A percentile compares a stretch with the other conserved stretches of the same genome.
Evolutionary conservation across 1,140 invertebrate species (phyloP).

Genomic region (Drosophila yakuba): DNA sequence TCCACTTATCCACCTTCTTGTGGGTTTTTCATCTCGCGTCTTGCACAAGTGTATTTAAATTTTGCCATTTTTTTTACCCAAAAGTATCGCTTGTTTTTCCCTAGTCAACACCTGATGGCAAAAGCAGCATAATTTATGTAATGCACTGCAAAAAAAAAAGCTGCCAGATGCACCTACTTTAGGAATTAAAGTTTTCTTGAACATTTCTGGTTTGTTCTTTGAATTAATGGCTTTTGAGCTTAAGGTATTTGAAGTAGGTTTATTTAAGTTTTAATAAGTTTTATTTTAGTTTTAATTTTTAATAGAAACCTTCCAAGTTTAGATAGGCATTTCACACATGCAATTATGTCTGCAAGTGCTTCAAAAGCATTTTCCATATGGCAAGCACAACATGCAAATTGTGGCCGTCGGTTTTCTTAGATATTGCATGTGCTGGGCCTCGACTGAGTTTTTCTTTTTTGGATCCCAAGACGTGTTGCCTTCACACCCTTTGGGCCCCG

Average conservation of each 20-base stretch:
- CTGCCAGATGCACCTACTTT: too few relatives aligned
- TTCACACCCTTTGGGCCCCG: slow-evolving; percentile 15
- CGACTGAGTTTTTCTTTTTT: not conserved
- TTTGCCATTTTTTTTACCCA: slow-evolving; percentile 15
- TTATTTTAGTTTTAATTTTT: not conserved
- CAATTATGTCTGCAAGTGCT: slow-evolving; percentile 37
- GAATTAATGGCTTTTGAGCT: too few relatives aligned
- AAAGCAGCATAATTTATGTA: slow-evolving; percentile 14
- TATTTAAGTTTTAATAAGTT: too few relatives aligned
- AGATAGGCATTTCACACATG: not conserved
- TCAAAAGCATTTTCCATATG: slow-evolving; percentile 61
- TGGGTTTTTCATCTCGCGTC: slow-evolving; percentile 19
- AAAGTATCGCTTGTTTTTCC: slow-evolving; percentile 25
- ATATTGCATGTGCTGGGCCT: slow-evolving; percentile 40
- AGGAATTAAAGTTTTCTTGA: not conserved
- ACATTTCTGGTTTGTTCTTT: too few relatives aligned
- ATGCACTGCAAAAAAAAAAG: not conserved
- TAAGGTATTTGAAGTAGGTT: too few relatives aligned
- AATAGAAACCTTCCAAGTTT: not conserved
- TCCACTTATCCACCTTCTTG: slow-evolving; percentile 15
- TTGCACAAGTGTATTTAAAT: slow-evolving; percentile 38
- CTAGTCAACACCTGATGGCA: slow-evolving; percentile 31
- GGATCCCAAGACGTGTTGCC: slow-evolving; percentile 19
- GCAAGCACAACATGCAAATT: slow-evolving; percentile 74
- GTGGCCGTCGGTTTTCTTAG: slow-evolving; percentile 13